A percentile compares a stretch with the other conserved stretches of the same genome.
These are phyloP conservation scores for Macrotus californicus DNA, from an alignment of 2,113 vertebrate genomes.

Conservation along the genomic window DNA sequence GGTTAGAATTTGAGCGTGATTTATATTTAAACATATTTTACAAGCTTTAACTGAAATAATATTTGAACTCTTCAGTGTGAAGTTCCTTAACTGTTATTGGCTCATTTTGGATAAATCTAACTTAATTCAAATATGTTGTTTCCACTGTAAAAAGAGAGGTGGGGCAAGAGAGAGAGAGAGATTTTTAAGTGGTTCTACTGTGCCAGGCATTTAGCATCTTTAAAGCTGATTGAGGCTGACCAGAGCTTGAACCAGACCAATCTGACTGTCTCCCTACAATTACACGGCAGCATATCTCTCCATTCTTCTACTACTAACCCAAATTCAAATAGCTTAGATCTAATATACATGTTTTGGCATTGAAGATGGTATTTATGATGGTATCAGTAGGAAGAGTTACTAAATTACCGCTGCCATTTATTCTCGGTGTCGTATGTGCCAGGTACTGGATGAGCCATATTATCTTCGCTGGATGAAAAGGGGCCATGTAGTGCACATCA, in stretches of 20 bases:
- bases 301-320: neutral
- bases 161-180: no score
- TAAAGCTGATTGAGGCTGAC: neutral
- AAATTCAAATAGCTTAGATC: neutral
- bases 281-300: neutral
- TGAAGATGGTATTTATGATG: neutral
- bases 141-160: neutral
- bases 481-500: neutral
- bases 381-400: neutral
- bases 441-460: neutral
- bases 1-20: neutral
- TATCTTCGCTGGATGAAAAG: neutral
- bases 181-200: neutral
- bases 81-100: neutral
- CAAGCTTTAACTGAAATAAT: neutral
- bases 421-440: neutral
- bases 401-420: neutral
- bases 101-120: neutral
- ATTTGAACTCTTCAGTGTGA: neutral
- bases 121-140: neutral
- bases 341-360: neutral
- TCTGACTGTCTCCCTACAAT: neutral
- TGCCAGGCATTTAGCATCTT: neutral
- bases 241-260: neutral
- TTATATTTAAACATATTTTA: neutral